Evolutionary conservation across 1,140 invertebrate species (phyloP).

Genomic region (Drosophila aff.): DNA sequence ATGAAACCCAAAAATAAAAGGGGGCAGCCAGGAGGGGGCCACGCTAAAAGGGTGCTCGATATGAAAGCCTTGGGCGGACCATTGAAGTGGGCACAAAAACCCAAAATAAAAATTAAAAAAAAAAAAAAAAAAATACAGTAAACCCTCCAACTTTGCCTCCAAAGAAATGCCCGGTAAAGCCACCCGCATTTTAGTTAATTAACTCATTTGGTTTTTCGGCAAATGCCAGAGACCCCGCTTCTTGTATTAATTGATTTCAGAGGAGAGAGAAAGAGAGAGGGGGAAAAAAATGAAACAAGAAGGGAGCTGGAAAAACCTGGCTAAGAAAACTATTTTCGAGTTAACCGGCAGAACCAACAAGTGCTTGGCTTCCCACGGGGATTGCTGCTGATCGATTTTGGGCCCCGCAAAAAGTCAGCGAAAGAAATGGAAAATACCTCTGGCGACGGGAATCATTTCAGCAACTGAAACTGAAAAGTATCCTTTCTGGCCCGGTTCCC

Average conservation of each 20-base stretch:
- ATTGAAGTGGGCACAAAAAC: slow-evolving; percentile 65
- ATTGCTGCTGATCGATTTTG: slow-evolving; percentile 61
- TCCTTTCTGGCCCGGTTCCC: slow-evolving; percentile 7
- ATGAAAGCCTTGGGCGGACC: slow-evolving; percentile 58
- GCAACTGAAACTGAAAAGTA: slow-evolving; percentile 49
- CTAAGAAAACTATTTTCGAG: slow-evolving; percentile 55
- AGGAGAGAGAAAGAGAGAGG: neutral
- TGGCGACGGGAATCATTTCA: slow-evolving; percentile 14
- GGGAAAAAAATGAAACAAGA: too few species aligned
- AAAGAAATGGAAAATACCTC: slow-evolving; percentile 26
- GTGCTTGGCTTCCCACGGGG: slow-evolving; percentile 77
- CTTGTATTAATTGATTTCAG: slow-evolving; percentile 77
- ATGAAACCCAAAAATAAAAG: slow-evolving; percentile 73
- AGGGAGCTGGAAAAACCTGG: slow-evolving; percentile 1
- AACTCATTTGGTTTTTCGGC: slow-evolving; percentile 83
- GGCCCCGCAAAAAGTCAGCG: slow-evolving; percentile 65
- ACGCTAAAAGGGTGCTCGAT: slow-evolving; percentile 76
- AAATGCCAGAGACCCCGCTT: slow-evolving; percentile 65
- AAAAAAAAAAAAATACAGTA: slow-evolving; percentile 13
- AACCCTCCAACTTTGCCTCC: slow-evolving; percentile 8
- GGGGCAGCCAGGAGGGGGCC: slow-evolving; percentile 4
- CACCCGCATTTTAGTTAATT: slow-evolving; percentile 85
- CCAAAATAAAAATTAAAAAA: slow-evolving; percentile 37
- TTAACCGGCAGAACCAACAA: slow-evolving; percentile 42
- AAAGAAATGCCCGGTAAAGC: slow-evolving; percentile 57